Conservation (phyloP, 2,797 vertebrate genomes). For the Percopsis omiscomaycus region DNA sequence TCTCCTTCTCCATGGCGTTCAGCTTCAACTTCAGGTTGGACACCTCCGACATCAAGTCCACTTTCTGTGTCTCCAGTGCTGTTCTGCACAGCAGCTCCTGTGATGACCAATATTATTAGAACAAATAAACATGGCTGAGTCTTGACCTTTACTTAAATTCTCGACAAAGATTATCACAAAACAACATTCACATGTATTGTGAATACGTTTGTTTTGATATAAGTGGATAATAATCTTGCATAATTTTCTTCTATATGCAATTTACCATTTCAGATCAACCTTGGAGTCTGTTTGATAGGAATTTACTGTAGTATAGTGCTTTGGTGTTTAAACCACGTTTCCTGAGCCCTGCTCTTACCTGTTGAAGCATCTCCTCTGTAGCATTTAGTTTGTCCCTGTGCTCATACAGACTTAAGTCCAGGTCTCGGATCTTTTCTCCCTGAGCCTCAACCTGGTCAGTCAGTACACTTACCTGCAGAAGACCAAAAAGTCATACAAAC, state of each 20-base stretch:
- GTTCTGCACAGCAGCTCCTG: conserved; percentile 93
- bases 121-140: not conserved
- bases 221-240: too few relatives aligned
- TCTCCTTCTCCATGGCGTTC: conserved; percentile 86
- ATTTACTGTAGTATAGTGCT: too few relatives aligned
- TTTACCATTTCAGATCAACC: too few relatives aligned
- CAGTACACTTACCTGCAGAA: conserved; percentile 90
- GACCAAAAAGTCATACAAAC: not conserved
- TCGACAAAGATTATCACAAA: not conserved
- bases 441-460: conserved; percentile 98
- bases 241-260: too few relatives aligned
- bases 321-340: too few relatives aligned
- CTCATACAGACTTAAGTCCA: conserved; percentile 94
- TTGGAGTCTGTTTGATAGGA: too few relatives aligned
- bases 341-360: conserved; percentile 77
- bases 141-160: not conserved
- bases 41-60: conserved; percentile 92
- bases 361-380: conserved; percentile 96
- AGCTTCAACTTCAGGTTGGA: conserved; percentile 94
- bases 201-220: too few relatives aligned
- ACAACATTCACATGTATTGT: too few relatives aligned
- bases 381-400: conserved; percentile 94
- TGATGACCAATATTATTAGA: conserved; percentile 10
- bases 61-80: conserved; percentile 91
- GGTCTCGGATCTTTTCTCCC: conserved; percentile 96